These are phyloP conservation scores for Pyrgus malvae DNA, from an alignment of 2,888 invertebrate species.

Conservation along the genomic window DNA sequence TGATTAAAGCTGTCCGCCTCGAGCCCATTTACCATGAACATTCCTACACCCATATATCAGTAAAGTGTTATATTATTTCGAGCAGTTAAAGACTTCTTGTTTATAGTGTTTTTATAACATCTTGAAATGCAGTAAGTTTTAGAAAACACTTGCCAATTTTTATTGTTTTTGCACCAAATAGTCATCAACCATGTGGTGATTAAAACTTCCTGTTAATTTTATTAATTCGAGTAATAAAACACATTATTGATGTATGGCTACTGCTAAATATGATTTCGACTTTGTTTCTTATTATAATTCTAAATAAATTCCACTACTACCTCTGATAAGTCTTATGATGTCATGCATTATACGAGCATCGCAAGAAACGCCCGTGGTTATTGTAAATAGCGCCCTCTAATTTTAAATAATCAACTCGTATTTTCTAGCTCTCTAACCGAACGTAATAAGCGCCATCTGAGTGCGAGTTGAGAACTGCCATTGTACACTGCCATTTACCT, in stretches of 20 bases:
- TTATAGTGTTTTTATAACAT: not conserved
- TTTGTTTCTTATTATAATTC: not conserved
- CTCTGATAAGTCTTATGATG: slow-evolving; percentile 20
- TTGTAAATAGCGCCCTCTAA: slow-evolving; percentile 25
- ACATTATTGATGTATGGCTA: slow-evolving; percentile 6
- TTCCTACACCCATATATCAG: slow-evolving; percentile 37
- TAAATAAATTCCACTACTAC: slow-evolving; percentile 13
- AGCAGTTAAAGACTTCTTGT: not conserved
- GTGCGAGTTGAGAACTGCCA: slow-evolving; percentile 32
- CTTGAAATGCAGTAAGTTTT: too few species aligned
- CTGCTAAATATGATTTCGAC: not conserved
- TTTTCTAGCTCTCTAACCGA: slow-evolving; percentile 24
- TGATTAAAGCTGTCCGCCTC: slow-evolving; percentile 29
- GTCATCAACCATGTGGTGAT: too few species aligned
- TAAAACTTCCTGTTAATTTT: not conserved
- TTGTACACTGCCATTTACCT: slow-evolving; percentile 39
- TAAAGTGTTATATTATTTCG: slow-evolving; percentile 40
- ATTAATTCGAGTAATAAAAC: not conserved
- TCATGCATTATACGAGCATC: slow-evolving; percentile 12
- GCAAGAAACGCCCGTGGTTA: not conserved
- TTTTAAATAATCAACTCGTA: slow-evolving; percentile 5
- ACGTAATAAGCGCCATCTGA: slow-evolving; percentile 37
- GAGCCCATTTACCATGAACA: slow-evolving; percentile 14
- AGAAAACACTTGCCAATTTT: too few species aligned
- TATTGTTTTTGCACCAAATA: too few species aligned